Evolutionary conservation across 2,797 vertebrate genomes (phyloP), one percentile per base, ranked within the genome.

Genomic region (Xyrichtys novacula): DNA sequence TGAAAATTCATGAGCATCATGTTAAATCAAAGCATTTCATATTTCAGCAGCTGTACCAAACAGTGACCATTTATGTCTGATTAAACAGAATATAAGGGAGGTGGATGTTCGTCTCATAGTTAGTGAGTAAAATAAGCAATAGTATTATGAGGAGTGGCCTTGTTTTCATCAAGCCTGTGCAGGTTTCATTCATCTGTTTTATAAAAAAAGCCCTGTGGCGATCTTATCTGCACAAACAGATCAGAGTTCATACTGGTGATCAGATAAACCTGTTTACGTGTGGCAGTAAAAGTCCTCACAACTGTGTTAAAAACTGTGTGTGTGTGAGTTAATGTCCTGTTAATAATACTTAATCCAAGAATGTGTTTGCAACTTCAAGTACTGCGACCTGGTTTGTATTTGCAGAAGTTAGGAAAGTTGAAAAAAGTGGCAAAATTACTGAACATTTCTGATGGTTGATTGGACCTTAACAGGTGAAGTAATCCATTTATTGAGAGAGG

Each of bases 51-150:
- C 52, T 43, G 36, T 65, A 34, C 46, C 28, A 25, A 43, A 12
- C 43, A 44, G 44, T 36, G 52, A 62, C 44, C 22, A n/a, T 74
- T 55, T 46, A 50, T 19, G 1, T 26, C 65, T 68, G 47, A 65
- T 60, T 68, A 65, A 75, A 70, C n/a, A 10, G 28, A 66, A 66
- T 47, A 31, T 36, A 31, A 76, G 16, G 28, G 40, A 63, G 61
- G 31, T 39, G 12, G 6, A 52, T 66, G 7, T 64, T 73, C 62
- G 47, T 50, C 47, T 61, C 52, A 12, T 36, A 36, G 16, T 49
- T 34, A 53, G 36, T 52, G 42, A 19, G 29, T n/a, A 16, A 38
- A 56, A 20, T 28, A n/a, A 29, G 9, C 5, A 42, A 28, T 5
- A 57, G n/a, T n/a, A 43, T 31, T 36, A 20, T 17, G 28, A 31